Percentiles rank a stretch among this genome's conserved stretches.
These are phyloP conservation scores for Ptiloglossa arizonensis DNA, from an alignment of 1,140 invertebrate genomes.

Conservation along the genomic window DNA sequence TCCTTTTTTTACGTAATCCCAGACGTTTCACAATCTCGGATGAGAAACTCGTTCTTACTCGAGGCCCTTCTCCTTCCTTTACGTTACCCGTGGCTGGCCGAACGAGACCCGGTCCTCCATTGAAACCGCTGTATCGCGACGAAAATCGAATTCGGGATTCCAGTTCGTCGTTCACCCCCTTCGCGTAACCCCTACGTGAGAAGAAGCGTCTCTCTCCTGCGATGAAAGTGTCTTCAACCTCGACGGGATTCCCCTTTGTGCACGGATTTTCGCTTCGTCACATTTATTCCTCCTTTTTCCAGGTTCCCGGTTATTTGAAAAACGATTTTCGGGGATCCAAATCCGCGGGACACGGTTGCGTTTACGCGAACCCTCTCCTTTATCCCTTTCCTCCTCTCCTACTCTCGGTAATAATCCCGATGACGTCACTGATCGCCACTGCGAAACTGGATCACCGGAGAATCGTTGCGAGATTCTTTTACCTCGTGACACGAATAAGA, in stretches of 20 bases:
- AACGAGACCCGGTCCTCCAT: slow-evolving; percentile 55
- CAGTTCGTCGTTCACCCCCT: slow-evolving; percentile 28
- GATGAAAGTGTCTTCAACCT: slow-evolving; percentile 1
- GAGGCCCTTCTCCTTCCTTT: background rate
- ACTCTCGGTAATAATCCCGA: background rate
- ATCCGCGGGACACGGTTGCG: slow-evolving; percentile 2
- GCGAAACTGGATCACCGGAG: background rate
- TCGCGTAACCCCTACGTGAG: slow-evolving; percentile 49
- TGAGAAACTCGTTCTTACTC: slow-evolving; percentile 70
- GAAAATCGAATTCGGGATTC: slow-evolving; percentile 75
- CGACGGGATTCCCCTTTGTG: slow-evolving; percentile 14
- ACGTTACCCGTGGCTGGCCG: background rate
- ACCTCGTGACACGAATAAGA: no score
- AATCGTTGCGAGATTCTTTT: no score
- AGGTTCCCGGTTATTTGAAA: background rate
- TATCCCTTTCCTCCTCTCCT: background rate
- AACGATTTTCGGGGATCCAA: slow-evolving; percentile 3
- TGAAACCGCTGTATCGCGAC: slow-evolving; percentile 70
- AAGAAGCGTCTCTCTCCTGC: background rate
- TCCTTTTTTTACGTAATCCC: slow-evolving; percentile 73
- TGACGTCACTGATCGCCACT: background rate
- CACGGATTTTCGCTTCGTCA: slow-evolving; percentile 7
- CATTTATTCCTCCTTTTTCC: background rate
- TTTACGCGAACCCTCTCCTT: background rate
- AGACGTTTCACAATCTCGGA: slow-evolving; percentile 77